Base-by-base conservation (phyloP, 2,797 vertebrate species). In the Peromyscus nudipes region DNA sequence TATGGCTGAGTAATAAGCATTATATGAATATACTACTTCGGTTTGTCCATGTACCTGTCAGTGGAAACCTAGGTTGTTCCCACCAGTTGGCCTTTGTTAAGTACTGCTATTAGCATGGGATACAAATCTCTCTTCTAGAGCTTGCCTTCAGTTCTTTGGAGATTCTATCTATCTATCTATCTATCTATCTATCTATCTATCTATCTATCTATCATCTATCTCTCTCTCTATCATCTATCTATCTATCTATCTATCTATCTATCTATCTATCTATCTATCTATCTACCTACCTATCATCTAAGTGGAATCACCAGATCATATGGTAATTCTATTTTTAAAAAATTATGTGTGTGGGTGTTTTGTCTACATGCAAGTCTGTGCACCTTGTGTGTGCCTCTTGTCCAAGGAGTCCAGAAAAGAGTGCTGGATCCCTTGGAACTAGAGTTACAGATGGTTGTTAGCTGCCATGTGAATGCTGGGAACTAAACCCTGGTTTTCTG, bases 131-230 rank as follows among this genome's bases (percentile, higher is more conserved):
- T 71, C 40, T 89, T 90, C 12, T 34, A 76, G 83, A 77, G 7
- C 12, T 46, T 80, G 83, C 46, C 93, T 84, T 85, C 27, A 80
- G 49, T 52, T 92, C 49, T 89, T 92, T 85, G 64, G 40, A 60
- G 21, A 81, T 57, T 25, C 34, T 37, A n/a, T 31, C 25, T 17
- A 31, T 49, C 71, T 25, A 43, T 76, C 23, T 34, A 37, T 71
- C n/a, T 71, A 37, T 71, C n/a, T 65, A 65, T 65, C 31, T 73
- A 23, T 23, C 69, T 73, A 67, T 67, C 65, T 34, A 4, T 73
- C n/a, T 23, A 23, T 40, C n/a, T 13, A 37, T 71, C 67, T 19
- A 21, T n/a, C 67, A n/a, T n/a, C n/a, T n/a, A n/a, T n/a, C n/a
- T n/a, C n/a, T n/a, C n/a, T n/a, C n/a, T n/a, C n/a, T 10, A 13